Conservation (phyloP, 2,888 invertebrate species). For the Nemapogon koenigi region DNA sequence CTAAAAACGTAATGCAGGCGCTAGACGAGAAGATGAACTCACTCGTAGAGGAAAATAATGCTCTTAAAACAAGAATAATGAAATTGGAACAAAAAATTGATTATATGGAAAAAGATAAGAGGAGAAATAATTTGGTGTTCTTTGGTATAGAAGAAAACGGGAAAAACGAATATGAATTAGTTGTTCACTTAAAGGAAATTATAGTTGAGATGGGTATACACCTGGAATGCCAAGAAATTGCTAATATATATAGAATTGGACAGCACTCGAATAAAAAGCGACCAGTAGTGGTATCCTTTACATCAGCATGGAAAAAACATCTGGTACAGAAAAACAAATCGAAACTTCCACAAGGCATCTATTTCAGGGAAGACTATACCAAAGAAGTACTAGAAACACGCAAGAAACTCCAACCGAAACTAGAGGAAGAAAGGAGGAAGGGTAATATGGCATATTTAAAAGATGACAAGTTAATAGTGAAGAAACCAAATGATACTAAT, state of each 20-base stretch:
- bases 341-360: background rate
- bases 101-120: background rate
- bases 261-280: background rate
- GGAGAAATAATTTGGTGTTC: background rate
- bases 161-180: background rate
- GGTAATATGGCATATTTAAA: too few species aligned
- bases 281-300: background rate
- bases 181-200: background rate
- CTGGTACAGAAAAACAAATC: constrained; percentile 1
- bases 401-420: too few species aligned
- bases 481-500: too few species aligned
- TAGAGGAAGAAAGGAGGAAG: too few species aligned
- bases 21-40: background rate
- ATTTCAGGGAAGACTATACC: background rate
- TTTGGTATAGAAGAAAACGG: background rate
- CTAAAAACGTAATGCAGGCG: constrained; percentile 1
- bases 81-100: background rate
- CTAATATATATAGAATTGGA: background rate
- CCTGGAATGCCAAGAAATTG: background rate
- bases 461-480: too few species aligned
- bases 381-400: too few species aligned
- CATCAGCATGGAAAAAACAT: background rate
- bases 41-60: background rate
- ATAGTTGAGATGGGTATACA: background rate
- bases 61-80: background rate